A percentile compares a stretch with the other conserved stretches of the same genome.
Conservation (phyloP, 2,797 vertebrate genomes). For the Pteronotus mesoamericanus region DNA sequence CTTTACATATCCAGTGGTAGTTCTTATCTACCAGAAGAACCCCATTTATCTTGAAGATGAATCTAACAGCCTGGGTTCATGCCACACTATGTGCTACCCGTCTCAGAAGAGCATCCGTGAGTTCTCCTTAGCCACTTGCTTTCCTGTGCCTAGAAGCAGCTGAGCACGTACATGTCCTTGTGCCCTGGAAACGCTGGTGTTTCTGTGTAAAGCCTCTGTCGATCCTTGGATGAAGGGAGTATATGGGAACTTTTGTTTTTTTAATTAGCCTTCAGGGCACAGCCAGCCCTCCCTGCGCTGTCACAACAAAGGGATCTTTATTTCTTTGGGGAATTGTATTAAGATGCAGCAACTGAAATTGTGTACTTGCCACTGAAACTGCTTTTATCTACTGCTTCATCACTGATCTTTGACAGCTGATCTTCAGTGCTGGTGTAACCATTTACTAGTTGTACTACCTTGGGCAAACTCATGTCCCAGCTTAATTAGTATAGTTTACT, state of each 20-base stretch:
- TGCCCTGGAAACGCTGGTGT: conserved; percentile 13
- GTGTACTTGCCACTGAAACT: conserved; percentile 4
- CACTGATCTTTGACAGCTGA: not conserved
- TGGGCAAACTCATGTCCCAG: not conserved
- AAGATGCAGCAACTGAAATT: conserved; percentile 40
- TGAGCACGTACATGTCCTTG: not conserved
- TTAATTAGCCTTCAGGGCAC: conserved; percentile 75
- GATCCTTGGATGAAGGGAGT: conserved; percentile 54
- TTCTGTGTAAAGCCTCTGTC: not conserved
- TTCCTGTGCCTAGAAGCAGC: not conserved
- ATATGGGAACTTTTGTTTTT: conserved; percentile 46
- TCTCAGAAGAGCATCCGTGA: not conserved
- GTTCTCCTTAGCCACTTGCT: not conserved
- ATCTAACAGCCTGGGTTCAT: not conserved
- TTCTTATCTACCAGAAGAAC: conserved; percentile 62
- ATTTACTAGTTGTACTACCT: conserved; percentile 16
- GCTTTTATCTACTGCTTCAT: conserved; percentile 16
- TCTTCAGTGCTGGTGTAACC: conserved; percentile 14
- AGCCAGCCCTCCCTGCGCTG: conserved; percentile 22
- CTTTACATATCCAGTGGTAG: not conserved
- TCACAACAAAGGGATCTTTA: conserved; percentile 66
- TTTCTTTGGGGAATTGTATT: conserved; percentile 67
- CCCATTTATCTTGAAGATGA: not conserved
- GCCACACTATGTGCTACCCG: not conserved
- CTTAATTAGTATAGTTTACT: not conserved